These are phyloP conservation scores for Temnothorax ravouxi DNA, from an alignment of 2,888 invertebrate genomes.

Conservation along the genomic window DNA sequence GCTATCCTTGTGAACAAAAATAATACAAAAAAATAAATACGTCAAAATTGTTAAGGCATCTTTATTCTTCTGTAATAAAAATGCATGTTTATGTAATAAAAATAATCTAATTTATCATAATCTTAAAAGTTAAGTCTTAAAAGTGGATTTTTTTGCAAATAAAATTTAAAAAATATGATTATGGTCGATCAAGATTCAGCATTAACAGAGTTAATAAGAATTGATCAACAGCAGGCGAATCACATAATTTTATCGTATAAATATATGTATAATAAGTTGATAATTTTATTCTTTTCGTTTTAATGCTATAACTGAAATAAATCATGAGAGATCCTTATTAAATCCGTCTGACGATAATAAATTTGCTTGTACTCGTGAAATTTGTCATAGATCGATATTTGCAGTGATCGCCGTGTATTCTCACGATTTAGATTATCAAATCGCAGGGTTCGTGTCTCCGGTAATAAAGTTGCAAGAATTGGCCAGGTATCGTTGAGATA, in stretches of 20 bases:
- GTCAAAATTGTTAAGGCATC: neutral
- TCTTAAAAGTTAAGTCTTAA: neutral
- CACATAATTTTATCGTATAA: neutral
- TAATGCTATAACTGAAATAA: neutral
- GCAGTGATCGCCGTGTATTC: conserved; percentile 55
- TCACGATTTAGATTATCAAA: conserved; percentile 56
- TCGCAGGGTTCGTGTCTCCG: conserved; percentile 20
- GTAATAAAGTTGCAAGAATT: conserved; percentile 12
- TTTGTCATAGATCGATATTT: conserved; percentile 19
- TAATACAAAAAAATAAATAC: neutral
- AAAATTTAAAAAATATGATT: neutral
- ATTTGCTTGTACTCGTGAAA: neutral
- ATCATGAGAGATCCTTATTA: neutral
- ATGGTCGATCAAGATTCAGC: neutral
- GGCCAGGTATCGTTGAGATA: conserved; percentile 17
- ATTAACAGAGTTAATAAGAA: neutral
- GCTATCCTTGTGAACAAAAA: neutral
- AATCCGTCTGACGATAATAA: neutral
- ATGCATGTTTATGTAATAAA: neutral
- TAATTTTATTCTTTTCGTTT: conserved; percentile 7
- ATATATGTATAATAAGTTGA: neutral
- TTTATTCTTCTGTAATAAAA: neutral
- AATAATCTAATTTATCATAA: neutral
- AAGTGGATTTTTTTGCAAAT: neutral
- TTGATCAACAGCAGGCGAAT: neutral